A percentile compares a stretch with the other conserved stretches of the same genome.
phyloP scores from a whole-genome alignment of 2,797 vertebrate species.

The Muscicapa striata region DNA sequence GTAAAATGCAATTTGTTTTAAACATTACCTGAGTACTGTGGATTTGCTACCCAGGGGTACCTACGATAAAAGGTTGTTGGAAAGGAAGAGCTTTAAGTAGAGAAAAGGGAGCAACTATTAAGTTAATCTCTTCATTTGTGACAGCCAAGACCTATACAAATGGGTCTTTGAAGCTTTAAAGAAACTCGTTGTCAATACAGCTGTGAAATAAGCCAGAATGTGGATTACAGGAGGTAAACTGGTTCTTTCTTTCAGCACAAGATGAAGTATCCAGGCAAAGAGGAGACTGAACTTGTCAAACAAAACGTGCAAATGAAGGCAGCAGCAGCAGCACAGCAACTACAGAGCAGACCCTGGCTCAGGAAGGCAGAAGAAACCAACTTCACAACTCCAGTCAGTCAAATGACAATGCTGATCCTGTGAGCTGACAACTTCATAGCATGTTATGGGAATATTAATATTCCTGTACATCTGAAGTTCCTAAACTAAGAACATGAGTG shows the following conservation, averaged over 20 bases:
- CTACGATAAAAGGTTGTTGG: not conserved
- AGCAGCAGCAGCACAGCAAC: not conserved
- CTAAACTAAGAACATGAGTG: not conserved
- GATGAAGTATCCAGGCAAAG: not conserved
- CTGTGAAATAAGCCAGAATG: slow-evolving; percentile 54
- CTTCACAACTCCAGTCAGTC: not conserved
- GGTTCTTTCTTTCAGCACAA: not conserved
- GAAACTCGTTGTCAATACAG: slow-evolving; percentile 12
- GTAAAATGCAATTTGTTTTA: not conserved
- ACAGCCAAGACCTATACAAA: slow-evolving; percentile 14
- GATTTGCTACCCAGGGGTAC: not conserved
- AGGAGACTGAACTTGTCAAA: slow-evolving; percentile 18
- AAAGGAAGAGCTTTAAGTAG: slow-evolving; percentile 9
- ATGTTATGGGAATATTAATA: not conserved
- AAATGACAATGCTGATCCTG: not conserved
- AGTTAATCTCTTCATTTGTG: slow-evolving; percentile 10
- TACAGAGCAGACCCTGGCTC: not conserved
- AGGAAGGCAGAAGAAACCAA: not conserved
- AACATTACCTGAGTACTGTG: not conserved
- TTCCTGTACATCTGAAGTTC: not conserved
- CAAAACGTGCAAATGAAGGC: not conserved
- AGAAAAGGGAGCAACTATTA: not conserved
- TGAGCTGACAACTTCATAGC: not conserved
- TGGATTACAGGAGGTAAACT: not conserved
- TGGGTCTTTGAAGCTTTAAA: slow-evolving; percentile 27